These are phyloP conservation scores for Pteromalus puparum DNA, from an alignment of 1,140 invertebrate species.

Conservation along the genomic window DNA sequence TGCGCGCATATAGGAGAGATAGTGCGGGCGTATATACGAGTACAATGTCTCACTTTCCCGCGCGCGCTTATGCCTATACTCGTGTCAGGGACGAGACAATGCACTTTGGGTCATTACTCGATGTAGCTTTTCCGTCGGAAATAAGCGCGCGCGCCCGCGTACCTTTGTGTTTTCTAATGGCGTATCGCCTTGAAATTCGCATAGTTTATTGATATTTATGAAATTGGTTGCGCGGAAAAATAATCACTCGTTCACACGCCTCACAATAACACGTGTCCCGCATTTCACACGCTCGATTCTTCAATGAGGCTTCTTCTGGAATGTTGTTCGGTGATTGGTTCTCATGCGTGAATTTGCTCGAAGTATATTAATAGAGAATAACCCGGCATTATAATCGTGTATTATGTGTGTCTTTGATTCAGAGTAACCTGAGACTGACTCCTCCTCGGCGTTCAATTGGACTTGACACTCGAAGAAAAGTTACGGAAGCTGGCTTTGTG, in stretches of 20 bases:
- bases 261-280: too few relatives aligned
- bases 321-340: too few relatives aligned
- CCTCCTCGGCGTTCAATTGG: constrained; percentile 20
- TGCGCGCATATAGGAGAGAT: neutral
- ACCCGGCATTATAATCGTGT: too few relatives aligned
- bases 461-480: constrained; percentile 5
- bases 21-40: neutral
- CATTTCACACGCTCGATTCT: too few relatives aligned
- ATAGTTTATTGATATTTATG: too few relatives aligned
- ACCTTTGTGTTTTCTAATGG: neutral
- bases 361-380: too few relatives aligned
- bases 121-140: neutral
- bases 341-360: too few relatives aligned
- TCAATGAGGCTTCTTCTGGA: too few relatives aligned
- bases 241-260: too few relatives aligned
- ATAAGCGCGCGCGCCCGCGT: too few relatives aligned
- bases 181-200: neutral
- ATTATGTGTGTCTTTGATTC: neutral
- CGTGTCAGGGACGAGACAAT: constrained; percentile 35
- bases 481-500: constrained; percentile 9
- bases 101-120: constrained; percentile 31
- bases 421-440: neutral
- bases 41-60: constrained; percentile 17
- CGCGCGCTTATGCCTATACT: neutral
- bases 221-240: too few relatives aligned